A percentile compares a stretch with the other conserved stretches of the same genome.
These are phyloP conservation scores for Penaeus monodon DNA, from an alignment of 2,888 invertebrate genomes.

Conservation along the genomic window DNA sequence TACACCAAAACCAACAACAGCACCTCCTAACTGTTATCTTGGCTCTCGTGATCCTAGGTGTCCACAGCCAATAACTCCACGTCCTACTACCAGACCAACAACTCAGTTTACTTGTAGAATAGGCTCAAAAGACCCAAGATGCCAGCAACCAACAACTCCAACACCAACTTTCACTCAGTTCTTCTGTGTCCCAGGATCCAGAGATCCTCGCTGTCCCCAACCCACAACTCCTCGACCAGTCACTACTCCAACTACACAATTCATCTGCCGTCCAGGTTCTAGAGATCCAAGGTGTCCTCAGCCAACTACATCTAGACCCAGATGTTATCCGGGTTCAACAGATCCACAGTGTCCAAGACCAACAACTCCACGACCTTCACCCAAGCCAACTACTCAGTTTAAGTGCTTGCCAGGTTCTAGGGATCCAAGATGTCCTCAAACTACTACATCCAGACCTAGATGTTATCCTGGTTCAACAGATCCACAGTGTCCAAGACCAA, in stretches of 20 bases:
- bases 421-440: conserved; percentile 17
- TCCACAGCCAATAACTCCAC: conserved; percentile 26
- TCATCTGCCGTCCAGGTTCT: conserved; percentile 67
- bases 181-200: conserved; percentile 43
- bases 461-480: conserved; percentile 12
- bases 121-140: conserved; percentile 47
- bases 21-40: not conserved
- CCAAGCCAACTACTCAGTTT: conserved; percentile 27
- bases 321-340: conserved; percentile 52
- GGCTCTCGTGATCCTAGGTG: not conserved
- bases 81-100: conserved; percentile 24
- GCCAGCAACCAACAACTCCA: conserved; percentile 21
- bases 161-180: conserved; percentile 8
- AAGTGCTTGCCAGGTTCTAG: conserved; percentile 12
- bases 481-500: not conserved
- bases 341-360: conserved; percentile 45
- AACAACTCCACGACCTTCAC: conserved; percentile 30
- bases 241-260: conserved; percentile 32
- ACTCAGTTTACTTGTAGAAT: not conserved
- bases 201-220: conserved; percentile 38
- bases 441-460: conserved; percentile 24
- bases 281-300: conserved; percentile 67
- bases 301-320: conserved; percentile 5
- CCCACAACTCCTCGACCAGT: not conserved
- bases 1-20: conserved; percentile 56